Percentiles rank a stretch among this genome's conserved stretches.
These are phyloP conservation scores for Arctopsyche grandis DNA, from an alignment of 1,140 invertebrate genomes.

Conservation along the genomic window DNA sequence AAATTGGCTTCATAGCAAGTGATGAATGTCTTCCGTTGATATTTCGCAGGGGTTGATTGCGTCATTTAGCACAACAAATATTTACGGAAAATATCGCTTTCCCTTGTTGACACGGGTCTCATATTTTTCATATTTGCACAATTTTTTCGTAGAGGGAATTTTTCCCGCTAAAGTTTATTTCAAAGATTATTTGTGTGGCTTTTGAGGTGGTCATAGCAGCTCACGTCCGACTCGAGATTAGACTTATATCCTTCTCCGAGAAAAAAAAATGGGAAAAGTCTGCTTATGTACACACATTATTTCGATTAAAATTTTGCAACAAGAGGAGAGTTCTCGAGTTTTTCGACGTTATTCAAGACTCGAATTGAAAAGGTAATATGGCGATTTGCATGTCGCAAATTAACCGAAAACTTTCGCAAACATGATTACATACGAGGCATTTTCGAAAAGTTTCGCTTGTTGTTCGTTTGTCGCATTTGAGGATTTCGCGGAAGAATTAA, in stretches of 20 bases:
- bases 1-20: slow-evolving; percentile 11
- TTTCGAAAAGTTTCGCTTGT: too few species aligned
- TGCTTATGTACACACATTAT: neutral
- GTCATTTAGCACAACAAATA: slow-evolving; percentile 42
- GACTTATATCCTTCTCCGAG: neutral
- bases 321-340: too few species aligned
- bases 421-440: too few species aligned
- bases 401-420: neutral
- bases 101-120: slow-evolving; percentile 35
- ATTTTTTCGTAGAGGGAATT: neutral
- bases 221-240: too few species aligned
- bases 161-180: slow-evolving; percentile 1
- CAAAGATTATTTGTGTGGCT: neutral
- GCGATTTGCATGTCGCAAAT: neutral
- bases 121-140: slow-evolving; percentile 22
- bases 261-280: neutral
- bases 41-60: neutral
- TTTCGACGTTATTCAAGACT: too few species aligned
- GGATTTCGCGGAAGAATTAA: neutral
- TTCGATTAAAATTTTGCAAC: too few species aligned
- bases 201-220: neutral
- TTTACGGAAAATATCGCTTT: slow-evolving; percentile 42
- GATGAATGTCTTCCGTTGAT: slow-evolving; percentile 25
- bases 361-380: neutral
- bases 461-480: too few species aligned